Percentiles rank a stretch among this genome's conserved stretches.
phyloP scores from a whole-genome alignment of 2,797 vertebrate species.

The Cuniculus paca region DNA sequence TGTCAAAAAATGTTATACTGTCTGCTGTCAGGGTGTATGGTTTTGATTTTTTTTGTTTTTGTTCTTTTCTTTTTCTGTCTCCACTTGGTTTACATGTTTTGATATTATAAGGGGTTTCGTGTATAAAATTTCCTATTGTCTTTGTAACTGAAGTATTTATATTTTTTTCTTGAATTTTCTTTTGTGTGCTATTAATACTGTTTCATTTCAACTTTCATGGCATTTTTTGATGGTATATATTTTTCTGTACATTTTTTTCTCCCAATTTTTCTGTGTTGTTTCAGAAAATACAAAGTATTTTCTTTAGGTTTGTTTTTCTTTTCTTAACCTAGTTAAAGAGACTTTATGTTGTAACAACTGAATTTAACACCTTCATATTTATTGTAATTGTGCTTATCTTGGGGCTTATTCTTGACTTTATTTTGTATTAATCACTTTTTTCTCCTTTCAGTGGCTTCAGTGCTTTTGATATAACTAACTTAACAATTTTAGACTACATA shows the following conservation, averaged over 20 bases:
- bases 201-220: slow-evolving; percentile 57
- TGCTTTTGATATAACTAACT: not conserved
- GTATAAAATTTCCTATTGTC: slow-evolving; percentile 18
- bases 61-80: not conserved
- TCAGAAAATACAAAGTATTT: not conserved
- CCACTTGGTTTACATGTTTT: slow-evolving; percentile 40
- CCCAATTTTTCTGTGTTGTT: not conserved
- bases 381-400: not conserved
- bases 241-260: not conserved
- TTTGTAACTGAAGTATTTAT: slow-evolving; percentile 17
- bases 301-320: not conserved
- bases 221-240: slow-evolving; percentile 20
- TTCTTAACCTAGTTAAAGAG: not conserved
- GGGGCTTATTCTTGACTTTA: not conserved
- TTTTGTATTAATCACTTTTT: not conserved
- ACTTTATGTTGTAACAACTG: slow-evolving; percentile 23
- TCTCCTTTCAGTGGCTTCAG: not conserved
- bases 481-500: not conserved
- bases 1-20: slow-evolving; percentile 1
- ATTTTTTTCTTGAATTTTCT: slow-evolving; percentile 41
- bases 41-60: not conserved
- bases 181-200: not conserved
- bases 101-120: not conserved
- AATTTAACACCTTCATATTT: slow-evolving; percentile 14
- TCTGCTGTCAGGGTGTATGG: not conserved